A percentile compares a stretch with the other conserved stretches of the same genome.
Conservation (phyloP, 2,888 invertebrate genomes). For the Dyspetes luteomarginatus region DNA sequence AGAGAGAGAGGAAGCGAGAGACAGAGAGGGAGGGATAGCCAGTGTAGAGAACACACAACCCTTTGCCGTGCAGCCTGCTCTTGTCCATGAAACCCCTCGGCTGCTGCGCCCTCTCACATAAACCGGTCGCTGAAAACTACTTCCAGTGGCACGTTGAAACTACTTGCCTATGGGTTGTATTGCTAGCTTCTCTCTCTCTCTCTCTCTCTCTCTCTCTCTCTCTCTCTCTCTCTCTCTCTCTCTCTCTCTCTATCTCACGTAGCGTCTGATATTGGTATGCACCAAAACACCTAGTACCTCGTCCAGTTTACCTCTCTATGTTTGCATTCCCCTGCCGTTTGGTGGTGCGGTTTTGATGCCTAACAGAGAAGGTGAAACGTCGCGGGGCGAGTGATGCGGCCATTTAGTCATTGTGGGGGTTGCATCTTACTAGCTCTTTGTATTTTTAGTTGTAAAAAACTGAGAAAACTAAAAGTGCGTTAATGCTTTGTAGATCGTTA, state of each 20-base stretch:
- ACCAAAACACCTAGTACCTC: slow-evolving; percentile 53
- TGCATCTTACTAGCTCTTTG: neutral
- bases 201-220: slow-evolving; percentile 13
- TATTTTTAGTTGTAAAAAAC: too few species aligned
- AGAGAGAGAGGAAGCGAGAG: neutral
- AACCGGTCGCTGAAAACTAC: slow-evolving; percentile 63
- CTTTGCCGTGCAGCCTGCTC: slow-evolving; percentile 24
- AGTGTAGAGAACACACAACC: slow-evolving; percentile 36
- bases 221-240: neutral
- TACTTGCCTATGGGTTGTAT: slow-evolving; percentile 50
- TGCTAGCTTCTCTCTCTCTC: slow-evolving; percentile 25
- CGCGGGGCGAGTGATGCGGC: slow-evolving; percentile 17
- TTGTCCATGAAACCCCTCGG: slow-evolving; percentile 59
- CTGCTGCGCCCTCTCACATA: slow-evolving; percentile 61
- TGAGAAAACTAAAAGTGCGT: too few species aligned
- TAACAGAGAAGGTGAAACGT: neutral
- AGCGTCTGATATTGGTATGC: slow-evolving; percentile 34
- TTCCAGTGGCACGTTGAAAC: slow-evolving; percentile 60
- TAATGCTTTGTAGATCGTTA: too few species aligned
- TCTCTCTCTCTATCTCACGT: slow-evolving; percentile 4
- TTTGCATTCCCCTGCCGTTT: neutral
- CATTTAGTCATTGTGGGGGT: slow-evolving; percentile 1
- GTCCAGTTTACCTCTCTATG: slow-evolving; percentile 46
- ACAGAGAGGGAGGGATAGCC: slow-evolving; percentile 1
- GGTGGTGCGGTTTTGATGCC: neutral